Evolutionary conservation across 2,888 invertebrate species (phyloP), one percentile per base, ranked within the genome.

Genomic region (Caenorhabditis parvicauda): DNA sequence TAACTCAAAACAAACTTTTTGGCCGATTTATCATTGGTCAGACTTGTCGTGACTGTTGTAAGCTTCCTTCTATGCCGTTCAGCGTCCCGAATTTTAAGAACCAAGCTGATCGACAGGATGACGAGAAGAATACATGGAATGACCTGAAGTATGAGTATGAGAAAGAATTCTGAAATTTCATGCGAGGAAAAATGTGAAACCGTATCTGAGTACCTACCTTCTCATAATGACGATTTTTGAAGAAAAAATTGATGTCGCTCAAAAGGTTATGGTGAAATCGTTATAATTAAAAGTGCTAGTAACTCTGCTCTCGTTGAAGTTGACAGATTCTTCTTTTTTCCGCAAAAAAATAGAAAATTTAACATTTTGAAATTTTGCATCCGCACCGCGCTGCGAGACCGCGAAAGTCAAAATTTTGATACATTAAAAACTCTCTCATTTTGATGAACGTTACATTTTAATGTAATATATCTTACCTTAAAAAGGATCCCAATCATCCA

Each of bases 401-500:
- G 6, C 17, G 38, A 38, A 21, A 38, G 38, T n/a, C n/a, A n/a
- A n/a, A n/a, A n/a, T n/a, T n/a, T n/a, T n/a, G n/a, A n/a, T n/a
- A n/a, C n/a, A n/a, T n/a, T n/a, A n/a, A n/a, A n/a, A n/a, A n/a
- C n/a, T n/a, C n/a, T n/a, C 35, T n/a, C 35, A 32, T n/a, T 32
- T 32, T 32, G 35, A 32, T n/a, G n/a, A n/a, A 32, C 9, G 35
- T 32, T 12, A n/a, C 9, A 12, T n/a, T n/a, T 32, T 32, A 3
- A 12, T 19, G 17, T 19, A n/a, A n/a, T n/a, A n/a, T n/a, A n/a
- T n/a, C 32, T n/a, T 21, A 74, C 74, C 65, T 75, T 79, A 58
- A 79, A 79, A 4, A 76, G 43, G 32, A 76, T 67, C 6, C 79
- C 79, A 41, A 75, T 76, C 59, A 78, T 64, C 79, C 79, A 79